These are phyloP conservation scores for Calephelis virginiensis DNA, from an alignment of 1,140 invertebrate genomes.

Conservation along the genomic window DNA sequence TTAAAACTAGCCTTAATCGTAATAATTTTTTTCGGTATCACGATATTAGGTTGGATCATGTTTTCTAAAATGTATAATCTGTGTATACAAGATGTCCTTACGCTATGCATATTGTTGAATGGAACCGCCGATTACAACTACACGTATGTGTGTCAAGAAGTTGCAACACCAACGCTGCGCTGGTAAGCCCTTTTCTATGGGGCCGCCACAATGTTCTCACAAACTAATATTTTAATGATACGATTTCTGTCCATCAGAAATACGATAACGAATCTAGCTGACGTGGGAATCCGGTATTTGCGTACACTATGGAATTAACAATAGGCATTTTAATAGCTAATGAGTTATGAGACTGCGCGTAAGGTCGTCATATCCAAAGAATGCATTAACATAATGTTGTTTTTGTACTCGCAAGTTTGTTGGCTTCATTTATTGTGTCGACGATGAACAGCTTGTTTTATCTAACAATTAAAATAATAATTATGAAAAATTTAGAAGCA, in stretches of 20 bases:
- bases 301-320: conserved; percentile 11
- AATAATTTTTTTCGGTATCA: no score
- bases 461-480: no score
- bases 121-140: conserved; percentile 23
- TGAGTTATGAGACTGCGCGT: conserved; percentile 1
- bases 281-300: neutral
- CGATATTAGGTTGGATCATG: no score
- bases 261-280: neutral
- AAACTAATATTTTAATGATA: conserved; percentile 15
- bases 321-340: conserved; percentile 14
- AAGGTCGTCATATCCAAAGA: conserved; percentile 14
- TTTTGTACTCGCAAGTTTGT: neutral
- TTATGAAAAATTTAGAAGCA: no score
- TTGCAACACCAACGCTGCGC: conserved; percentile 47
- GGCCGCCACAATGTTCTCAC: conserved; percentile 4
- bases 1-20: no score
- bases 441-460: neutral
- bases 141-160: conserved; percentile 65
- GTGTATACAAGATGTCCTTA: conserved; percentile 31
- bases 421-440: neutral
- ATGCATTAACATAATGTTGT: conserved; percentile 5
- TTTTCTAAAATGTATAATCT: no score
- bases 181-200: conserved; percentile 55
- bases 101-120: conserved; percentile 37
- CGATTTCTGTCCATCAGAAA: conserved; percentile 17